Evolutionary conservation across 2,113 vertebrate genomes (phyloP).

Genomic region (Kryptolebias marmoratus): DNA sequence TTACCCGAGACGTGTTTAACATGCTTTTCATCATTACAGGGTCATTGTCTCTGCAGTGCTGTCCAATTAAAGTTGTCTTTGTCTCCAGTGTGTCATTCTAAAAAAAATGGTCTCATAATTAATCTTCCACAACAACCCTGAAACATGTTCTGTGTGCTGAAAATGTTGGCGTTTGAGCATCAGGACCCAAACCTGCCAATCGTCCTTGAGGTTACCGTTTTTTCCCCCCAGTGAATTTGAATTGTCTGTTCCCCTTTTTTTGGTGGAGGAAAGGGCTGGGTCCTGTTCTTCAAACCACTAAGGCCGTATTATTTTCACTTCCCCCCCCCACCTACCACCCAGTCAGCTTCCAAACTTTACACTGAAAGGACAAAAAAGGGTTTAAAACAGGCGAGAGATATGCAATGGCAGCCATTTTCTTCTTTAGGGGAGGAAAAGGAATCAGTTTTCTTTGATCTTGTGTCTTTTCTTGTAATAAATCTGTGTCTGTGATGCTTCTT

Average conservation of each 20-base stretch:
- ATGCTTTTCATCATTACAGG: slow-evolving; percentile 64
- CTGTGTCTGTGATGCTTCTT: slow-evolving; percentile 81
- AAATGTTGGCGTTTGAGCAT: slow-evolving; percentile 50
- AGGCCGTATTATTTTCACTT: slow-evolving; percentile 53
- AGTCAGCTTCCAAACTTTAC: slow-evolving; percentile 2
- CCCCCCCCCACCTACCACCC: background rate
- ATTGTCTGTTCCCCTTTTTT: slow-evolving; percentile 15
- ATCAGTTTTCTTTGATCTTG: slow-evolving; percentile 78
- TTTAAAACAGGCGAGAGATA: slow-evolving; percentile 29
- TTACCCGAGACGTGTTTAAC: slow-evolving; percentile 58
- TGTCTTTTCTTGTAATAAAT: slow-evolving; percentile 85
- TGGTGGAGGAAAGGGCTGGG: slow-evolving; percentile 34
- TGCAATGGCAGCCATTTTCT: slow-evolving; percentile 61
- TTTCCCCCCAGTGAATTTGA: slow-evolving; percentile 15
- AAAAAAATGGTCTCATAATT: slow-evolving; percentile 20
- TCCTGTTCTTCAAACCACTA: slow-evolving; percentile 71
- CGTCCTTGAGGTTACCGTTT: slow-evolving; percentile 41
- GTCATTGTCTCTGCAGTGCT: slow-evolving; percentile 24
- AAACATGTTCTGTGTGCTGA: slow-evolving; percentile 1
- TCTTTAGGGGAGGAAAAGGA: slow-evolving; percentile 60
- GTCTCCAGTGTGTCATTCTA: slow-evolving; percentile 39
- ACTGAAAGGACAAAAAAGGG: slow-evolving; percentile 38
- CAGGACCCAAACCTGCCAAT: slow-evolving; percentile 48
- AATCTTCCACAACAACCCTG: slow-evolving; percentile 12
- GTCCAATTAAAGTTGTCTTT: slow-evolving; percentile 55